A percentile compares a stretch with the other conserved stretches of the same genome.
Evolutionary conservation across 1,140 invertebrate species (phyloP).

Genomic region (Acromyrmex heyeri): DNA sequence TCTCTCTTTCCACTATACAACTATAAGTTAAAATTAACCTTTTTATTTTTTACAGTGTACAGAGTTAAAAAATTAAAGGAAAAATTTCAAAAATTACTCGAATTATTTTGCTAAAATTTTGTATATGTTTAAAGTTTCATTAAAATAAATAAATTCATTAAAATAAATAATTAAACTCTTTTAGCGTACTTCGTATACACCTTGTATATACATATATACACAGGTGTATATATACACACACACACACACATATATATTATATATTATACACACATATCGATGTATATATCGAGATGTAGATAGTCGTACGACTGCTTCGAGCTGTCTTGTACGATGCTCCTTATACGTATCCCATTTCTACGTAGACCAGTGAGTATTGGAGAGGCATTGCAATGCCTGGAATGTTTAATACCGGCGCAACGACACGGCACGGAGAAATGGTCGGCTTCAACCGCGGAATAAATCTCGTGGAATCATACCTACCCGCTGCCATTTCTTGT

Average conservation of each 20-base stretch:
- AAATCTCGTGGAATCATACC: conserved; percentile 78
- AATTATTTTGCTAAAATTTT: too few species aligned
- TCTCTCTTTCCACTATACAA: too few species aligned
- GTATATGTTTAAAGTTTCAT: too few species aligned
- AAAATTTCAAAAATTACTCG: too few species aligned
- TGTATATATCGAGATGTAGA: not conserved
- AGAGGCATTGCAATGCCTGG: conserved; percentile 80
- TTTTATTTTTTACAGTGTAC: too few species aligned
- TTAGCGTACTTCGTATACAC: too few species aligned
- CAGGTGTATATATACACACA: not conserved
- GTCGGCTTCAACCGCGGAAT: conserved; percentile 79
- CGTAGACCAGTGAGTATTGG: conserved; percentile 63
- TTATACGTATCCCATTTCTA: conserved; percentile 15
- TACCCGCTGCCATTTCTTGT: conserved; percentile 70
- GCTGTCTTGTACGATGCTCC: conserved; percentile 46
- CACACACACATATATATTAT: too few species aligned
- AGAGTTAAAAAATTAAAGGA: too few species aligned
- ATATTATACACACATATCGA: not conserved
- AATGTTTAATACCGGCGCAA: conserved; percentile 84
- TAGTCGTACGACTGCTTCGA: conserved; percentile 34
- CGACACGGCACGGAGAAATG: conserved; percentile 80
- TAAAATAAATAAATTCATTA: too few species aligned
- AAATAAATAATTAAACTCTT: too few species aligned
- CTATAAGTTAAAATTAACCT: too few species aligned
- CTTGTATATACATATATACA: not conserved